Evolutionary conservation across 2,888 invertebrate species (phyloP), one percentile per base, ranked within the genome.

Genomic region (Cephus rjabovi): DNA sequence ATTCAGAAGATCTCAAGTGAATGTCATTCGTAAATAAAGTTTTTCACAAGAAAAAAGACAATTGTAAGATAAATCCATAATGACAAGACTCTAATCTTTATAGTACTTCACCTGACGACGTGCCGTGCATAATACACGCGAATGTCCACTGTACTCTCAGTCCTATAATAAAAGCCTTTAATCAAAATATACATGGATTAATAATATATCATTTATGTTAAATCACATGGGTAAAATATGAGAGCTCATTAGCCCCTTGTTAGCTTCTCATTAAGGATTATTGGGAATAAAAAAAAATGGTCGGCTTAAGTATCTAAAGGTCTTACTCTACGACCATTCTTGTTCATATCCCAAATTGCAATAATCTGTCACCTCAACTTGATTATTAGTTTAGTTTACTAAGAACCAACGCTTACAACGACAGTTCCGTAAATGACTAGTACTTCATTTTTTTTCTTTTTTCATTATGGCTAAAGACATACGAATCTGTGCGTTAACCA

Each of bases 391-490:
- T 71, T 15, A 31, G 23, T 70, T 70, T 70, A 37, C 37, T 56
- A 56, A 56, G 23, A 56, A 56, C 23, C 23, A 23, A 56, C 56
- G 23, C 56, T 81, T 82, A 82, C 79, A 80, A 79, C 85, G 80
- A 85, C 86, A 87, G 82, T 79, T 79, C 77, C 79, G 76, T 81
- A 80, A 81, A 79, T 88, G 87, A 86, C 87, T 87, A 87, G 87
- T 83, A 56, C 56, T 23, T 56, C 9, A 56, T 23, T 6, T 56
- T 56, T 40, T 40, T 56, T 23, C 9, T 56, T 86, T 78, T 84
- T 83, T 75, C 83, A 68, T 79, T 80, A 83, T 80, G 79, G 80
- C 81, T 81, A 81, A 82, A 82, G 76, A 73, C 79, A 81, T 81
- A 81, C 79, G 34, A 74, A 30, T 84, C 80, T 83, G 85, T 80